Conservation (phyloP, 2,888 invertebrate species). For the Agonopterix arenella region DNA sequence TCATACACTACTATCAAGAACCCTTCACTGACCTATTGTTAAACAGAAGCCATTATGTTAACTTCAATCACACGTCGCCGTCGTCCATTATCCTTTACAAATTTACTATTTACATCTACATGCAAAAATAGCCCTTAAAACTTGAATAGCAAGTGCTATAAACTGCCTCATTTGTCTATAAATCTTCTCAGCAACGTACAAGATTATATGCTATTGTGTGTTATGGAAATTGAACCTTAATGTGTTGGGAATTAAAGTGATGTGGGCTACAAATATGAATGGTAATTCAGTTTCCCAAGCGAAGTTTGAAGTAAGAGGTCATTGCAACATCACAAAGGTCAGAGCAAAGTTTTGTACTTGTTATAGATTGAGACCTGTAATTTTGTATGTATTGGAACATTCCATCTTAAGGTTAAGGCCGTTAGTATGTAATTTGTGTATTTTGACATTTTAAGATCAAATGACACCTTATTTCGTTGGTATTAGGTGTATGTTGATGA, state of each 20-base stretch:
- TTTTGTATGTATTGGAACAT: constrained; percentile 8
- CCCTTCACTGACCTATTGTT: constrained; percentile 38
- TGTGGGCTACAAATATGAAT: not conserved
- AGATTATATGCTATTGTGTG: too few species aligned
- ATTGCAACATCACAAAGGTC: constrained; percentile 47
- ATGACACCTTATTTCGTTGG: too few species aligned
- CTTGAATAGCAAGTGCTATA: not conserved
- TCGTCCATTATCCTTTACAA: constrained; percentile 1
- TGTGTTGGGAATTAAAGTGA: too few species aligned
- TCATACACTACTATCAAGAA: not conserved
- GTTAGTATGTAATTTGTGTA: not conserved
- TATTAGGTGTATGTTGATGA: too few species aligned
- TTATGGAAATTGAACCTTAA: too few species aligned
- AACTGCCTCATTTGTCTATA: too few species aligned
- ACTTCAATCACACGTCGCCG: constrained; percentile 10
- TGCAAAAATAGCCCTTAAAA: constrained; percentile 5
- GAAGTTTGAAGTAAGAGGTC: constrained; percentile 37
- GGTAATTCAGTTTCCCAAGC: constrained; percentile 15
- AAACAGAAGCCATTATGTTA: constrained; percentile 26
- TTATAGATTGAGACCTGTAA: constrained; percentile 4
- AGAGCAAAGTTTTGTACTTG: constrained; percentile 11
- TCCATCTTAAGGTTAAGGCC: constrained; percentile 11
- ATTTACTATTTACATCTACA: not conserved
- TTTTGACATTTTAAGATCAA: not conserved
- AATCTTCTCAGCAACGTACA: too few species aligned